Percentiles rank a stretch among this genome's conserved stretches.
These are phyloP conservation scores for Phenganax marumi DNA, from an alignment of 92 coral and sea anemone genomes.

Conservation along the genomic window DNA sequence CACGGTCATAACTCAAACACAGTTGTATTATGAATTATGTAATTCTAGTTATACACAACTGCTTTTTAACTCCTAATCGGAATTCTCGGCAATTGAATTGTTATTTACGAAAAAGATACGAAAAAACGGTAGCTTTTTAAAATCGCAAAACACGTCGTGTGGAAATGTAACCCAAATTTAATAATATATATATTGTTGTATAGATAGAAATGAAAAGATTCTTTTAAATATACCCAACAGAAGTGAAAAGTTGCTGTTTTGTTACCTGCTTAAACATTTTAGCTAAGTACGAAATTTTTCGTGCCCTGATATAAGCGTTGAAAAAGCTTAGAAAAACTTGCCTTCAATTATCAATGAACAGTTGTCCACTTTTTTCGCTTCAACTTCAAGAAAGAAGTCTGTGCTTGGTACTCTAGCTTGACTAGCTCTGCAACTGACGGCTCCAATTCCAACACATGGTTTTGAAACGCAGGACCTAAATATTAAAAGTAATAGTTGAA, in stretches of 20 bases:
- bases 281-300: too few relatives aligned
- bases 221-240: not conserved
- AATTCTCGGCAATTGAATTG: not conserved
- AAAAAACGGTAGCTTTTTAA: not conserved
- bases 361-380: conserved; percentile 76
- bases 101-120: conserved; percentile 3
- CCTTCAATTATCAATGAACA: conserved; percentile 36
- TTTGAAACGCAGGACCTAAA: conserved; percentile 59
- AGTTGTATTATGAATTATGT: not conserved
- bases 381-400: conserved; percentile 81
- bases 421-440: conserved; percentile 84
- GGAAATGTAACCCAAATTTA: not conserved
- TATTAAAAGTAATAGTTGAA: not conserved
- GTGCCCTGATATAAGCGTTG: not conserved
- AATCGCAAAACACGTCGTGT: not conserved
- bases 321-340: not conserved
- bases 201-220: not conserved
- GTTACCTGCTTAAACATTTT: not conserved
- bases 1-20: not conserved
- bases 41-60: not conserved
- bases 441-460: conserved; percentile 85
- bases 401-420: conserved; percentile 77
- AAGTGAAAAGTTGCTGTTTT: not conserved
- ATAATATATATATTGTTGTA: not conserved
- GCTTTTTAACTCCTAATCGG: not conserved